Evolutionary conservation across 2,888 invertebrate species (phyloP).

Genomic region (Pomacea canaliculata): DNA sequence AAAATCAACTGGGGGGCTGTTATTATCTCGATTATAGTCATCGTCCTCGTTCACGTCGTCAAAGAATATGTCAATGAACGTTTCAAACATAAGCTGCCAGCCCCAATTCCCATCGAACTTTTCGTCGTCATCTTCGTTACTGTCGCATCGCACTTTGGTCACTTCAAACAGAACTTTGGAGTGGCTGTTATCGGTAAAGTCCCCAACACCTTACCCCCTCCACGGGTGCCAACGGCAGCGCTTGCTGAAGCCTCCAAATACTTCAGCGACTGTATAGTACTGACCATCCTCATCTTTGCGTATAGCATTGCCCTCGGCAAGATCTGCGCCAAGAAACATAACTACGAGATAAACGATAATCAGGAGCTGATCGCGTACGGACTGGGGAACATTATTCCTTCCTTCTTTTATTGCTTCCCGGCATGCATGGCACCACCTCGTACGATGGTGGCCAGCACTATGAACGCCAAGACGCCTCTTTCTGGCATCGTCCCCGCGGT

Average conservation of each 20-base stretch:
- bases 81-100: constrained; percentile 62
- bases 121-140: constrained; percentile 62
- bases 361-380: constrained; percentile 71
- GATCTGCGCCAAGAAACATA: constrained; percentile 68
- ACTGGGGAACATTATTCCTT: constrained; percentile 63
- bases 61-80: constrained; percentile 65
- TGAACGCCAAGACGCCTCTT: constrained; percentile 64
- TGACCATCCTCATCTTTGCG: constrained; percentile 66
- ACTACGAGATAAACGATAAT: constrained; percentile 66
- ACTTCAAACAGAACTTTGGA: constrained; percentile 44
- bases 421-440: constrained; percentile 69
- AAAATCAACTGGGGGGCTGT: constrained; percentile 54
- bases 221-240: constrained; percentile 50
- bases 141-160: constrained; percentile 52
- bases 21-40: constrained; percentile 50
- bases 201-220: constrained; percentile 59
- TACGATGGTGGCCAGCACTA: constrained; percentile 61
- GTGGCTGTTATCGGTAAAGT: constrained; percentile 58
- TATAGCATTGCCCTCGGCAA: constrained; percentile 69
- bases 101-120: constrained; percentile 68
- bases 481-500: constrained; percentile 57
- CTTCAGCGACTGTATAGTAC: constrained; percentile 60
- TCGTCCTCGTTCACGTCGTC: constrained; percentile 55
- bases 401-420: constrained; percentile 70
- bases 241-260: constrained; percentile 49